Conservation (phyloP, 2,797 vertebrate species). For the Oceanodroma leucorhoa region DNA sequence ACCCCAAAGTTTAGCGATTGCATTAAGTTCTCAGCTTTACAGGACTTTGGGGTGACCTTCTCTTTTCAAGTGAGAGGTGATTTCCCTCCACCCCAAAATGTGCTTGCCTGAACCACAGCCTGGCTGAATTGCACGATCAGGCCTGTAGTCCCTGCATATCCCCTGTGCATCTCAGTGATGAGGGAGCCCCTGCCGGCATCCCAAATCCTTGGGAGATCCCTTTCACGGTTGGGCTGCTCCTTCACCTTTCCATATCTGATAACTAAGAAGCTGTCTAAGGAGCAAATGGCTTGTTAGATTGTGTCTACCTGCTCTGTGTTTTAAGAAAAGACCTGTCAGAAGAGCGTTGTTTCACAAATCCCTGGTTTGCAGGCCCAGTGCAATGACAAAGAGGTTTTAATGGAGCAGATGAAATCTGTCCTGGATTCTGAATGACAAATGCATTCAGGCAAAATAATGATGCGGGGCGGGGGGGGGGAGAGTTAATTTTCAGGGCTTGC, state of each 20-base stretch:
- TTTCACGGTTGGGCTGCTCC: not conserved
- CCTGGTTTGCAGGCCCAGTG: not conserved
- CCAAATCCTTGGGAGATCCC: not conserved
- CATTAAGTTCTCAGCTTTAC: not conserved
- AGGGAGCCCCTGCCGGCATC: not conserved
- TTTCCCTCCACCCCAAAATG: not conserved
- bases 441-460: not conserved
- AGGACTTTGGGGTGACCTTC: not conserved
- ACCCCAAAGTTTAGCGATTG: not conserved
- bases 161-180: not conserved
- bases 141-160: not conserved
- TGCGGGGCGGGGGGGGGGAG: not conserved
- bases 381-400: not conserved
- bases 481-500: constrained; percentile 10
- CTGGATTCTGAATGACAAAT: constrained; percentile 22
- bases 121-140: not conserved
- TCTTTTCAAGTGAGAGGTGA: not conserved
- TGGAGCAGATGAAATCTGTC: not conserved
- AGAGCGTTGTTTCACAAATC: not conserved
- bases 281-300: not conserved
- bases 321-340: not conserved
- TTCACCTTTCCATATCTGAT: not conserved
- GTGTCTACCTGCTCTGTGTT: not conserved
- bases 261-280: not conserved
- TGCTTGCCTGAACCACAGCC: not conserved